Percentiles rank a stretch among this genome's conserved stretches.
Evolutionary conservation across 1,140 invertebrate genomes (phyloP).

Genomic region (Aphidius ervi): DNA sequence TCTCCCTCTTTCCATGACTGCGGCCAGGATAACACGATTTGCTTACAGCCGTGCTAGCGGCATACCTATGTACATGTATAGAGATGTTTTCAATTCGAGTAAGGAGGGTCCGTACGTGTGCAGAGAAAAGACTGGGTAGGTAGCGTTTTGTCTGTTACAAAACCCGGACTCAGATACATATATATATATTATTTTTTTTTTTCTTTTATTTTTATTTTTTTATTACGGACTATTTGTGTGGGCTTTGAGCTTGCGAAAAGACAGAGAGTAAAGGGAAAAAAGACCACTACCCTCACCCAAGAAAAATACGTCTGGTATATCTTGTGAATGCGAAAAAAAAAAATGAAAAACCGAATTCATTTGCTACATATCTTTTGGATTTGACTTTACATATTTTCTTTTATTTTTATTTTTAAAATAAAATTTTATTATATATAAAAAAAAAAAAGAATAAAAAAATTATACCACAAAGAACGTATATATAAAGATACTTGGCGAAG

Average conservation of each 20-base stretch:
- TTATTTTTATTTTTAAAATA: neutral
- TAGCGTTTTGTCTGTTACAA: constrained; percentile 14
- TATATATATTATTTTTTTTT: too few relatives aligned
- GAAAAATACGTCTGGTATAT: constrained; percentile 14
- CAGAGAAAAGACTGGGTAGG: constrained; percentile 7
- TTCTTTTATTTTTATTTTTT: neutral
- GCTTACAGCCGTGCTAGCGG: constrained; percentile 37
- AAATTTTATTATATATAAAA: neutral
- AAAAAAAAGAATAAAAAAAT: constrained; percentile 5
- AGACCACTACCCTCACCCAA: neutral
- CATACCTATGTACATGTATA: constrained; percentile 25
- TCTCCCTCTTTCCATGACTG: constrained; percentile 27
- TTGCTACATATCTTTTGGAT: constrained; percentile 11
- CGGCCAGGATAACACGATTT: constrained; percentile 48
- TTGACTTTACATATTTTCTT: neutral
- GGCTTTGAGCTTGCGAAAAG: constrained; percentile 13
- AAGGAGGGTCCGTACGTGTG: constrained; percentile 33
- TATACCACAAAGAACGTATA: neutral
- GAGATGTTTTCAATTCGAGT: constrained; percentile 50
- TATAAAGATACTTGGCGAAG: too few relatives aligned
- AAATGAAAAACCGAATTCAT: constrained; percentile 12
- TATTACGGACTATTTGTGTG: constrained; percentile 9
- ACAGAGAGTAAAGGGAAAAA: constrained; percentile 3
- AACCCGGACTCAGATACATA: neutral
- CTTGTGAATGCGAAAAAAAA: neutral